Evolutionary conservation across 1,140 invertebrate species (phyloP).

Genomic region (Pentalonia nigronervosa): DNA sequence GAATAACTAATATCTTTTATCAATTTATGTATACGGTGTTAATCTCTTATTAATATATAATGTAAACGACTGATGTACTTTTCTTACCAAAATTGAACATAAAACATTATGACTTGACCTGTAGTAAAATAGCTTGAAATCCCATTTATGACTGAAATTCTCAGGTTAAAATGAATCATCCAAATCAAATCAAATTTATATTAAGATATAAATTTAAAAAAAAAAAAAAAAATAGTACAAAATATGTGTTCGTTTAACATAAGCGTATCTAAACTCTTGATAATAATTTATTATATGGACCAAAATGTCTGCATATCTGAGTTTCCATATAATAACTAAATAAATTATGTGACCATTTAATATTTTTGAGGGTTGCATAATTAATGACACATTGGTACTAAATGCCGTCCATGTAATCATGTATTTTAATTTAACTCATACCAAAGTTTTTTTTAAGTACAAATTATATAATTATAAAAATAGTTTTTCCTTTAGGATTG

Average conservation of each 20-base stretch:
- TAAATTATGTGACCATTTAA: background rate
- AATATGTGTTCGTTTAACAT: constrained; percentile 49
- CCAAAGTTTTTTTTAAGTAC: constrained; percentile 44
- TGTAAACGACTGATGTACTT: background rate
- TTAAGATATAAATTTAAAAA: background rate
- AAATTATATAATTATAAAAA: constrained; percentile 16
- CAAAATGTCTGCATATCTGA: constrained; percentile 41
- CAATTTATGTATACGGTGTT: constrained; percentile 21
- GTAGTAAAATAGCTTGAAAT: background rate
- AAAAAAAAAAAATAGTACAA: constrained; percentile 42
- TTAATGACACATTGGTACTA: constrained; percentile 16
- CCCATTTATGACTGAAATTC: background rate
- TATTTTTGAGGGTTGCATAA: background rate
- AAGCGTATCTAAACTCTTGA: background rate
- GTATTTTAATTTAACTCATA: constrained; percentile 29
- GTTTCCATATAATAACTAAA: background rate
- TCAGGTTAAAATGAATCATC: background rate
- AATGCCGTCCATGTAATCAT: constrained; percentile 32
- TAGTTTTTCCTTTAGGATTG: constrained; percentile 31
- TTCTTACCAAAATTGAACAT: background rate
- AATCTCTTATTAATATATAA: background rate
- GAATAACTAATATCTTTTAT: background rate
- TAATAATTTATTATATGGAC: constrained; percentile 42
- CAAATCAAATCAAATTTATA: background rate
- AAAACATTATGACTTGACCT: background rate